A percentile compares a stretch with the other conserved stretches of the same genome.
These are phyloP conservation scores for Muscina levida DNA, from an alignment of 2,888 invertebrate species.

Conservation along the genomic window DNA sequence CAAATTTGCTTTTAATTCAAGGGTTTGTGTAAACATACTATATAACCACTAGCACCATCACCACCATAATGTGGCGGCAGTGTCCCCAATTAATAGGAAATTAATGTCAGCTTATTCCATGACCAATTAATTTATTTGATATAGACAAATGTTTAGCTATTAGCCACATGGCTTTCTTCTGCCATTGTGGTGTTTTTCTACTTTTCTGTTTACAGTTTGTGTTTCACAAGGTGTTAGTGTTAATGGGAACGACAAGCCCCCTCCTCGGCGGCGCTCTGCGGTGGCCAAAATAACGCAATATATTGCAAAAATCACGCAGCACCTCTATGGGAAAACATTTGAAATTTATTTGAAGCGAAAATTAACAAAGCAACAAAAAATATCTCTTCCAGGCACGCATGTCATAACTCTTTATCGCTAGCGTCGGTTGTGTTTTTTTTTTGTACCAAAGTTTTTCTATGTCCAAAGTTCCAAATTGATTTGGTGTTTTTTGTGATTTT, in stretches of 20 bases:
- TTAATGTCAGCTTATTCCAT: conserved; percentile 8
- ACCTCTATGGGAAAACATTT: background rate
- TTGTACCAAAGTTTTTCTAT: too few species aligned
- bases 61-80: background rate
- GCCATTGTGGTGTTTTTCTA: background rate
- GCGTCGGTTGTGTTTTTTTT: background rate
- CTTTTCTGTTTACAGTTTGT: background rate
- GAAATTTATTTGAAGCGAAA: conserved; percentile 36
- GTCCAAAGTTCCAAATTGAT: too few species aligned
- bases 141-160: conserved; percentile 2
- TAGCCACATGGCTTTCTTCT: background rate
- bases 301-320: conserved; percentile 37
- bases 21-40: too few species aligned
- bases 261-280: background rate
- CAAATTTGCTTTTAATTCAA: too few species aligned
- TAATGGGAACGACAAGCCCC: conserved; percentile 39
- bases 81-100: conserved; percentile 44
- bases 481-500: too few species aligned
- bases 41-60: too few species aligned
- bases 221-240: conserved; percentile 30
- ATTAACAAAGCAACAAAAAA: too few species aligned
- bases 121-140: conserved; percentile 5
- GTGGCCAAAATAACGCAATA: conserved; percentile 27
- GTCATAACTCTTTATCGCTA: conserved; percentile 44
- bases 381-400: conserved; percentile 50